A percentile compares a stretch with the other conserved stretches of the same genome.
phyloP scores from a whole-genome alignment of 1,140 invertebrate species.

The Bombus superbus region DNA sequence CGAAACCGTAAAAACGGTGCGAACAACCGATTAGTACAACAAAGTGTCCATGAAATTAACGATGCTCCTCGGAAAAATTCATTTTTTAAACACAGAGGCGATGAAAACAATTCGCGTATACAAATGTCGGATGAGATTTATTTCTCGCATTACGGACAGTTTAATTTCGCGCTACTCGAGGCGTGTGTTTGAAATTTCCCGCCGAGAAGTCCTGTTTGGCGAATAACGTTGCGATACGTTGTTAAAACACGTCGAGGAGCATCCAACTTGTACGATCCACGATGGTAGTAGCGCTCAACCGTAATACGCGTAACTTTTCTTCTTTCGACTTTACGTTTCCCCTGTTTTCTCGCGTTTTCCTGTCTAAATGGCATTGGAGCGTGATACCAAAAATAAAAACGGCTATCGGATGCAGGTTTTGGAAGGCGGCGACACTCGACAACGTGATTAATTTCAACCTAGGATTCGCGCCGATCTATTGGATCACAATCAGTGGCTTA shows the following conservation, averaged over 20 bases:
- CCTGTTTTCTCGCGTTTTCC: background rate
- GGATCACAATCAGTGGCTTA: conserved; percentile 59
- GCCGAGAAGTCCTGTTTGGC: too few species aligned
- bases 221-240: background rate
- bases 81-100: background rate
- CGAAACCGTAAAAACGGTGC: background rate
- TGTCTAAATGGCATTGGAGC: background rate
- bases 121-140: background rate
- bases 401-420: background rate
- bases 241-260: background rate
- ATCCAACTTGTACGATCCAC: background rate
- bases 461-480: conserved; percentile 49
- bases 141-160: background rate
- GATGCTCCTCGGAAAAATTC: background rate
- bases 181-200: background rate
- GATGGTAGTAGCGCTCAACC: too few species aligned
- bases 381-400: background rate
- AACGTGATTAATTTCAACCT: conserved; percentile 54
- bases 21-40: background rate
- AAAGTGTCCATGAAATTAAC: background rate
- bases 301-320: background rate
- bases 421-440: background rate
- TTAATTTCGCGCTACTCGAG: background rate
- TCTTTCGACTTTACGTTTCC: background rate
- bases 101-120: too few species aligned